Percentiles rank a stretch among this genome's conserved stretches.
phyloP scores from a whole-genome alignment of 2,797 vertebrate genomes.

The Chaetophractus vellerosus region DNA sequence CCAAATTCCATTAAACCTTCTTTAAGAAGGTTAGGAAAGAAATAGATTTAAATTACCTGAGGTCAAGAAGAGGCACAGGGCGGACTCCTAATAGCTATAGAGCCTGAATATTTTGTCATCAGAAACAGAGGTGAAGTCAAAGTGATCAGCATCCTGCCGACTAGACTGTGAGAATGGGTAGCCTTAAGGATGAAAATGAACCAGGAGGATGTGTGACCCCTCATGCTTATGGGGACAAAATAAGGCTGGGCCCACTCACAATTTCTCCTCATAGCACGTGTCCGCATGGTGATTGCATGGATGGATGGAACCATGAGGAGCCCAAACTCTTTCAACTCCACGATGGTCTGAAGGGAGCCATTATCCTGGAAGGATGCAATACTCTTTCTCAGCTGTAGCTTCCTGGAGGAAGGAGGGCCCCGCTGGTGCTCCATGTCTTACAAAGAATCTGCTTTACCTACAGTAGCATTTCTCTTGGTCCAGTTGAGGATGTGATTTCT shows the following conservation, averaged over 20 bases:
- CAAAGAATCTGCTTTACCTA: background rate
- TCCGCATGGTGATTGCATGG: background rate
- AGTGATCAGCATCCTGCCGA: background rate
- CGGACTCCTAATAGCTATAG: background rate
- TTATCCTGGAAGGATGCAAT: conserved; percentile 24
- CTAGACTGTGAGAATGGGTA: background rate
- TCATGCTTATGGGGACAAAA: background rate
- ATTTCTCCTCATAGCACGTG: background rate
- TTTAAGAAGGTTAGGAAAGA: conserved; percentile 73
- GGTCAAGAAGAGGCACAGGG: conserved; percentile 39
- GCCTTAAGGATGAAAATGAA: background rate
- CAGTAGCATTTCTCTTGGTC: background rate
- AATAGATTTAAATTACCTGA: conserved; percentile 58
- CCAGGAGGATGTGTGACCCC: background rate
- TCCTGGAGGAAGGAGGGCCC: conserved; percentile 49
- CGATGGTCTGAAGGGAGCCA: background rate
- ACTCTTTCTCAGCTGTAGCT: background rate
- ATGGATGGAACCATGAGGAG: background rate
- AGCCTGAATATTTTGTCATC: conserved; percentile 42
- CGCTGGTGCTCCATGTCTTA: background rate
- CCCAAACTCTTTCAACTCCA: background rate
- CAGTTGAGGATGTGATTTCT: background rate
- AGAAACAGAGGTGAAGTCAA: conserved; percentile 54
- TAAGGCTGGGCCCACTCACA: background rate
- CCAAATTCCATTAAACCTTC: conserved; percentile 75